A percentile compares a stretch with the other conserved stretches of the same genome.
Conservation (phyloP, 2,113 vertebrate species). For the Dunckerocampus dactyliophorus region DNA sequence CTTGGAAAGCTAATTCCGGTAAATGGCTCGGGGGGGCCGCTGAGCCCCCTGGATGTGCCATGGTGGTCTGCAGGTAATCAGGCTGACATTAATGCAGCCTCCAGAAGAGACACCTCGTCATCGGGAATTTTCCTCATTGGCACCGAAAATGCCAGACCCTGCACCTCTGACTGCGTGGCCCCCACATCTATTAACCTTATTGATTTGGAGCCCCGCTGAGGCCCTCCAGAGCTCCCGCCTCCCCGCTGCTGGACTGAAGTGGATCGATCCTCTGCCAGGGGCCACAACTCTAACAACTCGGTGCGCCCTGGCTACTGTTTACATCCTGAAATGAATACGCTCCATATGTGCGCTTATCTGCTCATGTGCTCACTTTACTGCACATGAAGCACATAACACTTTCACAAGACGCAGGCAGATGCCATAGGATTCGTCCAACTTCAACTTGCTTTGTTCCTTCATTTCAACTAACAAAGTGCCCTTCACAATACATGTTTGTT, state of each 20-base stretch:
- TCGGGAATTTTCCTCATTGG: constrained; percentile 90
- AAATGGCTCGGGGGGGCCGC: constrained; percentile 76
- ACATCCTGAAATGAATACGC: constrained; percentile 72
- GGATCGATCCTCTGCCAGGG: constrained; percentile 88
- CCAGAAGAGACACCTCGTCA: constrained; percentile 86
- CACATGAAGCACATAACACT: no score
- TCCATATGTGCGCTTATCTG: constrained; percentile 34
- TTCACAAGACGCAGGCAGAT: no score
- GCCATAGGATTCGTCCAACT: no score
- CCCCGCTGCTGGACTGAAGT: constrained; percentile 86
- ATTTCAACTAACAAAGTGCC: constrained; percentile 68
- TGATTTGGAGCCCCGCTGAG: constrained; percentile 87
- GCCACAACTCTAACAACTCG: constrained; percentile 85
- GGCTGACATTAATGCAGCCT: constrained; percentile 79
- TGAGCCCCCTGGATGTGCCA: constrained; percentile 68
- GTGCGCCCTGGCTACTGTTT: constrained; percentile 70
- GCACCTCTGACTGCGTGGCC: constrained; percentile 88
- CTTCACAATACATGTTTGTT: constrained; percentile 25
- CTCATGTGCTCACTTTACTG: not conserved
- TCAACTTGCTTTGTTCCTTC: constrained; percentile 43
- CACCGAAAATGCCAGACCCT: constrained; percentile 86
- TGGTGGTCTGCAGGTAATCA: constrained; percentile 79
- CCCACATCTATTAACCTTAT: constrained; percentile 96
- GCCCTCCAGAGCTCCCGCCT: constrained; percentile 82
- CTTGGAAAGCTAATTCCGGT: constrained; percentile 84